These are phyloP conservation scores for Champsocephalus gunnari DNA, from an alignment of 2,797 vertebrate genomes.

Conservation along the genomic window DNA sequence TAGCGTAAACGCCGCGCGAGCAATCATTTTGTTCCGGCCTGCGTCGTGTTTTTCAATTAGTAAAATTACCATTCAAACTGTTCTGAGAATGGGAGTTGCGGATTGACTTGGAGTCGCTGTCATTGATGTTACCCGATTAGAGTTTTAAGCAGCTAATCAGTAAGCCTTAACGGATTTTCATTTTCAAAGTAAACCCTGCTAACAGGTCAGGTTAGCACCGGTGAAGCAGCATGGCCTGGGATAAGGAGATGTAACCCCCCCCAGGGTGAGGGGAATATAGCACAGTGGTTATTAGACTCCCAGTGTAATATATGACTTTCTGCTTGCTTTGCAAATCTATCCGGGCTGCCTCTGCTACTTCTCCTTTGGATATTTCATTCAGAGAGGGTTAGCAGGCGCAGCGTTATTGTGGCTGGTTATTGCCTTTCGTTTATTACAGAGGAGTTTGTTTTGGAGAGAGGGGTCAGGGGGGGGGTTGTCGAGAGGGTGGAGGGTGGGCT, in stretches of 20 bases:
- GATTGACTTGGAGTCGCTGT: slow-evolving; percentile 39
- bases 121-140: slow-evolving; percentile 62
- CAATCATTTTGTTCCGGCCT: neutral
- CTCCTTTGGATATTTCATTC: slow-evolving; percentile 78
- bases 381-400: slow-evolving; percentile 74
- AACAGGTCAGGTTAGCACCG: slow-evolving; percentile 71
- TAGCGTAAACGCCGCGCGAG: neutral
- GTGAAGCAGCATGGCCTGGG: slow-evolving; percentile 63
- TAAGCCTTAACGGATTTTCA: slow-evolving; percentile 70
- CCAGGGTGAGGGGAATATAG: slow-evolving; percentile 47
- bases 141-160: slow-evolving; percentile 67
- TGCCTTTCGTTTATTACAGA: slow-evolving; percentile 83
- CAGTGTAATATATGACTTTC: slow-evolving; percentile 79
- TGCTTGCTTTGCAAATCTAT: slow-evolving; percentile 82
- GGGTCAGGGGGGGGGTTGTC: neutral
- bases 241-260: slow-evolving; percentile 76
- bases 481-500: neutral
- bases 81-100: neutral
- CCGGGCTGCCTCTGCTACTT: slow-evolving; percentile 68
- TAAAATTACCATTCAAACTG: neutral
- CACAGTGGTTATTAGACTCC: slow-evolving; percentile 75
- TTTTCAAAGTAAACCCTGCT: slow-evolving; percentile 74
- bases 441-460: slow-evolving; percentile 80
- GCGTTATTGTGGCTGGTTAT: slow-evolving; percentile 81
- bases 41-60: slow-evolving; percentile 7